Conservation (phyloP, 2,797 vertebrate species). For the Alosa sapidissima region DNA sequence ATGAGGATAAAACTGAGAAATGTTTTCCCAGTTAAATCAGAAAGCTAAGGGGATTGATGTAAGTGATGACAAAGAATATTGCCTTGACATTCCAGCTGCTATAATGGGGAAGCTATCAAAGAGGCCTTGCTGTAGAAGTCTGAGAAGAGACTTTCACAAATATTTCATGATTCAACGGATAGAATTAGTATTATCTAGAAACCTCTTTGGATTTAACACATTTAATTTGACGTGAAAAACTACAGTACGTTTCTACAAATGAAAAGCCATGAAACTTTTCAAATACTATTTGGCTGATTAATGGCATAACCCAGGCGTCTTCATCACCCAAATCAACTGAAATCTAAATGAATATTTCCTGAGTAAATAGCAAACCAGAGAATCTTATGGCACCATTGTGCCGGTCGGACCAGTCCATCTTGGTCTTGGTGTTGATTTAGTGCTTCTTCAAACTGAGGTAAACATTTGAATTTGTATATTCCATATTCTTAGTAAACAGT, state of each 20-base stretch:
- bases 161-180: neutral
- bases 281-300: neutral
- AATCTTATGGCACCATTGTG: neutral
- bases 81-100: neutral
- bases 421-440: neutral
- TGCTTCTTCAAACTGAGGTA: neutral
- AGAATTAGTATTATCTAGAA: neutral
- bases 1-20: neutral
- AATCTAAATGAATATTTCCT: neutral
- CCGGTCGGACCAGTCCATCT: neutral
- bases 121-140: neutral
- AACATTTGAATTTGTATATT: neutral
- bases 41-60: neutral
- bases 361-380: neutral
- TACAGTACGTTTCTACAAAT: neutral
- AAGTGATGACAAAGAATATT: neutral
- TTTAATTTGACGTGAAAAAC: neutral
- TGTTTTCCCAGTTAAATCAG: neutral
- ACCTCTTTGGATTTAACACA: neutral
- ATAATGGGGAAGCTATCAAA: neutral
- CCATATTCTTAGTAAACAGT: neutral
- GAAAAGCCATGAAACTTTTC: neutral
- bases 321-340: neutral
- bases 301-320: neutral
- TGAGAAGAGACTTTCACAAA: neutral